phyloP scores from a whole-genome alignment of 1,140 invertebrate genomes.

The Drosophila gunungcola region DNA sequence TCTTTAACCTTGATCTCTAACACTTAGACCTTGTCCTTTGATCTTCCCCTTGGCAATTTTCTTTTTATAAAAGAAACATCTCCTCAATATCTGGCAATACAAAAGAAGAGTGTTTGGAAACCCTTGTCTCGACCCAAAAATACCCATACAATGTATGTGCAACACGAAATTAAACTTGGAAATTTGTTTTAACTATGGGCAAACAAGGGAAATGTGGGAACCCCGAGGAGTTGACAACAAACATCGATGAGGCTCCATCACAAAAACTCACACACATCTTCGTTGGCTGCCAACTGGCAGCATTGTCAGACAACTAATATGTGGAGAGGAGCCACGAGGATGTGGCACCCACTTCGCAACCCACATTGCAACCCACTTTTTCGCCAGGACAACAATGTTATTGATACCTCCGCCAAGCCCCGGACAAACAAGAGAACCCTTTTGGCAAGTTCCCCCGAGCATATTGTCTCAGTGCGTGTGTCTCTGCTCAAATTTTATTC shows the following conservation, averaged over 20 bases:
- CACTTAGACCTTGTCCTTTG: background rate
- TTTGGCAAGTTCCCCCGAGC: slow-evolving; percentile 64
- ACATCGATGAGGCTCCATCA: slow-evolving; percentile 22
- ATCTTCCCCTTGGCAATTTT: background rate
- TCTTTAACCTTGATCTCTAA: background rate
- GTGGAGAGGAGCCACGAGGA: slow-evolving; percentile 27
- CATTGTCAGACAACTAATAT: slow-evolving; percentile 68
- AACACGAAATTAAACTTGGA: slow-evolving; percentile 50
- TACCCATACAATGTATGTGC: slow-evolving; percentile 1
- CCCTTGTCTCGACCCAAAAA: background rate
- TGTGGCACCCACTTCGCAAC: slow-evolving; percentile 15
- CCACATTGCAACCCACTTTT: background rate
- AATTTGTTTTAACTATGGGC: slow-evolving; percentile 67
- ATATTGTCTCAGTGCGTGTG: slow-evolving; percentile 52
- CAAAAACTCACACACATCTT: slow-evolving; percentile 29
- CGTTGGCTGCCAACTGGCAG: slow-evolving; percentile 41
- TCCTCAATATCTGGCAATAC: background rate
- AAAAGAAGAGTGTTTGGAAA: background rate
- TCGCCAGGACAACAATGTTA: slow-evolving; percentile 66
- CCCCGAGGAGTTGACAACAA: slow-evolving; percentile 6
- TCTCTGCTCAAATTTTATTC: slow-evolving; percentile 45
- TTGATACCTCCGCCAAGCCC: slow-evolving; percentile 72
- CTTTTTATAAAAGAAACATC: background rate
- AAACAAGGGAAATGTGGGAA: slow-evolving; percentile 25
- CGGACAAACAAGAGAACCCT: slow-evolving; percentile 66